Base-by-base conservation (phyloP, 2,797 vertebrate species). In the Phoxinus dragarum region DNA sequence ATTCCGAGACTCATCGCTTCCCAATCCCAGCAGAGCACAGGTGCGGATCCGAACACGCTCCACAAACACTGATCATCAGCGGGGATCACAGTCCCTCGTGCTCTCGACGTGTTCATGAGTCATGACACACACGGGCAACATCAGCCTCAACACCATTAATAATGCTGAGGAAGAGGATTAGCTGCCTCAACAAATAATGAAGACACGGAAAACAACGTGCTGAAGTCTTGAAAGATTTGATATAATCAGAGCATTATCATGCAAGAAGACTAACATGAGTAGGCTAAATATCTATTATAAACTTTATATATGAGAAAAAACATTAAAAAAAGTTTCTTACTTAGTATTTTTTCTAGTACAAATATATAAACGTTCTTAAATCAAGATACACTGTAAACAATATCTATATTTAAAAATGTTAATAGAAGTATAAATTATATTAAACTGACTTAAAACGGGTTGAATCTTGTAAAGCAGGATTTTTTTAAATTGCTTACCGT, bases 21-120 rank as follows among this genome's bases (percentile, higher is more conserved):
- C 81, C 69, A 49, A 49, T 52, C 49, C 49, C 49, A 66, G 31
- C 82, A n/a, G 59, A 52, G 72, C 44, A 11, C 73, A 84, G 73
- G 82, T 84, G 82, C n/a, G 7, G 73, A 68, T 68, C 47, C 42
- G 82, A 83, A 77, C 72, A 75, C 38, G 59, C 42, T 66, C 59
- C 82, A 67, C 82, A 84, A 54, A 84, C 73, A 69, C 82, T 17
- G 19, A 66, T 34, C 81, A 74, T 73, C 81, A 17, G 81, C 54
- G 52, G 59, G 72, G 8, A 34, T 14, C 69, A 40, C 17, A 44
- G 10, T 17, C 23, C 56, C 34, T 38, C 21, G 16, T 1, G 76
- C 76, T 14, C 38, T 6, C 17, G 1, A 21, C 23, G 61, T 66
- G 77, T 80, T 34, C 36, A 23, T n/a, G 73, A 19, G 67, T 34